These are phyloP conservation scores for Saturnia japonica DNA, from an alignment of 2,888 invertebrate genomes.

Conservation along the genomic window DNA sequence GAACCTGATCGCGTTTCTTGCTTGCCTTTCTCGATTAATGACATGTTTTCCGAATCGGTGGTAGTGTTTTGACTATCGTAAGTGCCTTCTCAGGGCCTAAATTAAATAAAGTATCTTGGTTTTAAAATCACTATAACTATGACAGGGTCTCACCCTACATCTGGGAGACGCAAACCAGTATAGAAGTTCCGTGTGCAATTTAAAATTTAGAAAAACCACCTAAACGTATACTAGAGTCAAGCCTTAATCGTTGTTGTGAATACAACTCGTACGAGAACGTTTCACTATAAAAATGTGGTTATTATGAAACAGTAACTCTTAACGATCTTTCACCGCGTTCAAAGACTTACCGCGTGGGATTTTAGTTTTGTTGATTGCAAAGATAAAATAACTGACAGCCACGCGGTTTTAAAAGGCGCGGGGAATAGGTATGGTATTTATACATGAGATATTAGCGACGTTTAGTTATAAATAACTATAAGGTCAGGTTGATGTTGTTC, in stretches of 20 bases:
- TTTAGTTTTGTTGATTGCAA: not conserved
- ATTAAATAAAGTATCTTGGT: no score
- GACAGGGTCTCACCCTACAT: no score
- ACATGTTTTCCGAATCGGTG: no score
- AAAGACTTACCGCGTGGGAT: not conserved
- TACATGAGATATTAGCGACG: not conserved
- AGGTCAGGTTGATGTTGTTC: no score
- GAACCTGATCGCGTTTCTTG: no score
- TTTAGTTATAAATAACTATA: not conserved
- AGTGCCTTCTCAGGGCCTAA: no score
- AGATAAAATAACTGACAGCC: not conserved
- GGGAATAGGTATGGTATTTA: not conserved
- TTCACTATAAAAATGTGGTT: constrained; percentile 9
- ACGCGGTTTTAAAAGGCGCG: not conserved
- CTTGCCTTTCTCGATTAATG: no score
- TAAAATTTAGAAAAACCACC: not conserved
- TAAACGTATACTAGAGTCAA: not conserved
- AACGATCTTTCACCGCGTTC: not conserved
- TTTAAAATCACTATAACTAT: not conserved
- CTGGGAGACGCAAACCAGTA: no score
- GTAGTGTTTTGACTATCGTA: no score
- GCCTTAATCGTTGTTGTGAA: not conserved
- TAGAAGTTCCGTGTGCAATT: no score
- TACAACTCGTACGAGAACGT: not conserved
- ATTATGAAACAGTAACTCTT: constrained; percentile 5